A percentile compares a stretch with the other conserved stretches of the same genome.
phyloP scores from a whole-genome alignment of 2,888 invertebrate species.

The Rotaria sp. region DNA sequence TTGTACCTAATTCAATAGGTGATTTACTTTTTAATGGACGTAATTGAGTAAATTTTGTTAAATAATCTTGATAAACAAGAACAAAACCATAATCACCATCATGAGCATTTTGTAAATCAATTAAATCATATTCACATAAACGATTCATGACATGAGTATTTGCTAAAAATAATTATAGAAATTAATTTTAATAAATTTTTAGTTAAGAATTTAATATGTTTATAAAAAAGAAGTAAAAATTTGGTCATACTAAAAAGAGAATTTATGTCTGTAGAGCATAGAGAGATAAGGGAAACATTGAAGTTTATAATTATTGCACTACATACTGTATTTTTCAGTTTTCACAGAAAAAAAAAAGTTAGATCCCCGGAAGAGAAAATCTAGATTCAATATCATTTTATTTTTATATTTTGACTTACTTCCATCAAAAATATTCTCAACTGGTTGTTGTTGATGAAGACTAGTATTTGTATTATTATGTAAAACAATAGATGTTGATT shows the following conservation, averaged over 20 bases:
- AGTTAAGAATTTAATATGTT: too few species aligned
- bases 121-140: constrained; percentile 27
- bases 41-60: constrained; percentile 29
- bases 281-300: too few species aligned
- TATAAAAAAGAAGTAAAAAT: too few species aligned
- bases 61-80: constrained; percentile 28
- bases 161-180: neutral
- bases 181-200: too few species aligned
- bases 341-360: too few species aligned
- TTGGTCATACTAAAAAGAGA: too few species aligned
- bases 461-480: neutral
- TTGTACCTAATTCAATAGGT: neutral
- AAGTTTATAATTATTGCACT: too few species aligned
- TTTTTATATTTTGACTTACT: neutral
- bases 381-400: too few species aligned
- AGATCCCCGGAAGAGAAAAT: too few species aligned
- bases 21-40: constrained; percentile 7
- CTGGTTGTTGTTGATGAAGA: neutral
- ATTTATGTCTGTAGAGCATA: too few species aligned
- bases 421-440: neutral
- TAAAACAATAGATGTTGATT: neutral
- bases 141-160: constrained; percentile 6
- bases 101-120: constrained; percentile 27
- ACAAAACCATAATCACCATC: constrained; percentile 25
- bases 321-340: too few species aligned